Conservation (phyloP, 1,140 invertebrate species). For the Brachionus asplanchnoidis region DNA sequence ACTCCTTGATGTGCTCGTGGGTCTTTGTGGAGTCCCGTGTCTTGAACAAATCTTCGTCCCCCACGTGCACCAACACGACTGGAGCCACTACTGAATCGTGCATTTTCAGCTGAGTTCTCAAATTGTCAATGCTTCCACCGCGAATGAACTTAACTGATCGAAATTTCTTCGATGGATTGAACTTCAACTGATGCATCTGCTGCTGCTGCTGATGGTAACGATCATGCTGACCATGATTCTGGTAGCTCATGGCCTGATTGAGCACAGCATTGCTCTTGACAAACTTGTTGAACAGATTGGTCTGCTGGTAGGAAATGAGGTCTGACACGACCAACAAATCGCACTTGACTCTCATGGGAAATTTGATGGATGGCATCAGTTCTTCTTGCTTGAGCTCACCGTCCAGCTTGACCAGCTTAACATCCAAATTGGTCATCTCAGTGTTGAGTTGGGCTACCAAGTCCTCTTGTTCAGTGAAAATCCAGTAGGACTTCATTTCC, state of each 20-base stretch:
- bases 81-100: conserved; percentile 32
- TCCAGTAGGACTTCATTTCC: conserved; percentile 24
- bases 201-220: not conserved
- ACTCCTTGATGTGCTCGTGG: conserved; percentile 9
- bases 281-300: not conserved
- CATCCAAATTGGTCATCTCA: conserved; percentile 19
- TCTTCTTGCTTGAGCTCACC: not conserved
- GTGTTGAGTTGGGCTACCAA: not conserved
- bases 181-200: conserved; percentile 23
- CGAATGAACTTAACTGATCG: conserved; percentile 14
- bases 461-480: conserved; percentile 27
- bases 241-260: conserved; percentile 22
- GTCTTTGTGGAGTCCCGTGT: conserved; percentile 13
- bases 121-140: conserved; percentile 37
- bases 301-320: not conserved
- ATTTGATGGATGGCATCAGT: not conserved
- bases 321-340: conserved; percentile 30
- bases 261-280: not conserved
- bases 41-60: conserved; percentile 36
- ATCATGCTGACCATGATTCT: not conserved
- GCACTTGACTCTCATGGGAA: conserved; percentile 9
- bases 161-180: conserved; percentile 39
- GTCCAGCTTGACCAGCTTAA: not conserved
- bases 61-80: conserved; percentile 30
- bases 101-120: conserved; percentile 23